Base-by-base conservation (phyloP, 1,140 invertebrate species). In the Drosophila murphyi region DNA sequence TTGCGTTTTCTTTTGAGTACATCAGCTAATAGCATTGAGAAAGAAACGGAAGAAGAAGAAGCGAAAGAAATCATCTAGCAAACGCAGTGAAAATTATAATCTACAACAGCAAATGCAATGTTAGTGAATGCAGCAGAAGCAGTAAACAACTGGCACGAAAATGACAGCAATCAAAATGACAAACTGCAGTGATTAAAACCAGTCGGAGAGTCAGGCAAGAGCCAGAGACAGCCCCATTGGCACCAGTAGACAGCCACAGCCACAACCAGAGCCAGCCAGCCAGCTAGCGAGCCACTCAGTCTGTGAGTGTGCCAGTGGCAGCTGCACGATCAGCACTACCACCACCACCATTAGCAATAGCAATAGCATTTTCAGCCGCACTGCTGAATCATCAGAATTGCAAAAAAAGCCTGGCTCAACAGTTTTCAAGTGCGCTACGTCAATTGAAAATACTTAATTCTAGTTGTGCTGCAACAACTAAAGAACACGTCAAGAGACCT, bases 141-240 rank as follows among this genome's bases (percentile, higher is more conserved):
- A 63, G 57, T 57, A 69, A 20, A 59, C 80, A 82, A 67, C 80
- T 65, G 77, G 67, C 57, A 71, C 71, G 72, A 83, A 80, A 88
- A 88, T 89, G 80, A 70, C 85, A 83, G 83, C 82, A 75, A 80
- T 80, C 80, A 82, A 59, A 73, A 75, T 88, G 83, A 79, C 77
- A 80, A 82, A 78, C 76, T 65, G 82, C 83, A 88, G 83, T 88
- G 83, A 88, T 88, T 88, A 88, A 88, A 88, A 83, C 76, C 83
- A 89, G 83, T 88, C 80, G 79, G 78, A 20, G 20, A 20, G 20
- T 20, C 20, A 20, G 20, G 20, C 20, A 20, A 20, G 20, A 20
- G 70, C 52, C 54, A 67, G 63, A 20, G 20, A 20, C 72, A 85
- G 82, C 82, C 82, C 65, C 82, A 82, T 77, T 85, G 81, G 81